These are phyloP conservation scores for Muntiacus muntjak DNA, from an alignment of 2,113 vertebrate species.

Conservation along the genomic window DNA sequence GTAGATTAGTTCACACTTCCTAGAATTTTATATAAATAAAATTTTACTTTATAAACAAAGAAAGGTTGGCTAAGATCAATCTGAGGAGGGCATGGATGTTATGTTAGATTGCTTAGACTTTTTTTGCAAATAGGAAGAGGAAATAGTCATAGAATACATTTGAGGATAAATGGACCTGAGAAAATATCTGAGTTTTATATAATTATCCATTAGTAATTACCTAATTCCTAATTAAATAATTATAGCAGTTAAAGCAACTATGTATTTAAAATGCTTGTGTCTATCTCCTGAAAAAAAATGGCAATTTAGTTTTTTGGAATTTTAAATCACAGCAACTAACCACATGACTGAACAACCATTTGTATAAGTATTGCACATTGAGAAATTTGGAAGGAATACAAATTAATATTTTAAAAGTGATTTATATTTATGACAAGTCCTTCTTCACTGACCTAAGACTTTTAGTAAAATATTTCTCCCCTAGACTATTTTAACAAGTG, in stretches of 20 bases:
- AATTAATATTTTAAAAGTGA: neutral
- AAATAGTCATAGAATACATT: neutral
- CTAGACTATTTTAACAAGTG: neutral
- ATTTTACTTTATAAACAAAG: neutral
- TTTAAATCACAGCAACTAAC: neutral
- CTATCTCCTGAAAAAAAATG: neutral
- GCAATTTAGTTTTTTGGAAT: neutral
- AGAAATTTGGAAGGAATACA: neutral
- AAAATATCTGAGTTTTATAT: neutral
- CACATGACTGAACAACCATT: neutral
- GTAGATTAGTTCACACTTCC: neutral
- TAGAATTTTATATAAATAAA: neutral
- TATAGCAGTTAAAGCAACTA: neutral
- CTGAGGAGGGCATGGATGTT: neutral
- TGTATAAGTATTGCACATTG: neutral
- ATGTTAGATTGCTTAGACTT: neutral
- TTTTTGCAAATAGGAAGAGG: neutral
- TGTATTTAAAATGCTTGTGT: neutral
- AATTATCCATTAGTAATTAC: neutral
- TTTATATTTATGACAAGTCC: neutral
- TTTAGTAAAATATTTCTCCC: neutral
- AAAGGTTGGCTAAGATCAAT: neutral
- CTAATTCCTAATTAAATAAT: neutral
- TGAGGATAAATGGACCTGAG: neutral
- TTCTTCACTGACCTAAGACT: neutral